Evolutionary conservation across 2,888 invertebrate species (phyloP), one percentile per base, ranked within the genome.

Genomic region (Habrosyne pyritoides): DNA sequence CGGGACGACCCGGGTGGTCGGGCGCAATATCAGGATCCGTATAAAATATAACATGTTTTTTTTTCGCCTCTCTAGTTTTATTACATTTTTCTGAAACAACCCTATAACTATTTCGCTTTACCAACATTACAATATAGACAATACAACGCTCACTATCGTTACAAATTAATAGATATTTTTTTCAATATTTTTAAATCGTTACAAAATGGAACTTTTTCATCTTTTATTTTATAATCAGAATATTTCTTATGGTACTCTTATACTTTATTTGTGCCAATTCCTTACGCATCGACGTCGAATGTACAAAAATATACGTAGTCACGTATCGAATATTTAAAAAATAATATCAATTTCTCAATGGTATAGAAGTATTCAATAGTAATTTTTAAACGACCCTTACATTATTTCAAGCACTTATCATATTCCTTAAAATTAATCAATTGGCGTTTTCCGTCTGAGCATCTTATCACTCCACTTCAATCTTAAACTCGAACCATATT

Each of bases 1-100:
- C 22, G 55, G 26, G 46, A 28, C 30, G 60, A n/a, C 63, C 54
- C 57, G 57, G 33, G 61, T 64, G 66, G 70, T 59, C 79, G 77
- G 77, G 73, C 77, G 69, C 80, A 81, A 86, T 87, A 84, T 88
- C 84, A 81, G 83, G 78, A 83, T 86, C 79, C 85, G 71, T 91
- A 89, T 86, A 91, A 91, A 91, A 92, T 89, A 90, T 89, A 91
- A 91, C 90, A 82, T 86, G 73, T 77, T 83, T 87, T 83, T 86
- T 87, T 89, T 86, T 68, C 68, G 73, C 83, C 83, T 81, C 79
- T 75, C 72, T 71, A 74, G 85, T 87, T 92, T 89, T 86, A 89
- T 90, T 91, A 91, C 91, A 91, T 89, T 92, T 92, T 91, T 91
- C 91, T 87, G 91, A 91, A 92, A 92, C 91, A 91, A 86, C 77